Evolutionary conservation across 2,113 vertebrate genomes (phyloP).

Genomic region (Atlantisia rogersi): DNA sequence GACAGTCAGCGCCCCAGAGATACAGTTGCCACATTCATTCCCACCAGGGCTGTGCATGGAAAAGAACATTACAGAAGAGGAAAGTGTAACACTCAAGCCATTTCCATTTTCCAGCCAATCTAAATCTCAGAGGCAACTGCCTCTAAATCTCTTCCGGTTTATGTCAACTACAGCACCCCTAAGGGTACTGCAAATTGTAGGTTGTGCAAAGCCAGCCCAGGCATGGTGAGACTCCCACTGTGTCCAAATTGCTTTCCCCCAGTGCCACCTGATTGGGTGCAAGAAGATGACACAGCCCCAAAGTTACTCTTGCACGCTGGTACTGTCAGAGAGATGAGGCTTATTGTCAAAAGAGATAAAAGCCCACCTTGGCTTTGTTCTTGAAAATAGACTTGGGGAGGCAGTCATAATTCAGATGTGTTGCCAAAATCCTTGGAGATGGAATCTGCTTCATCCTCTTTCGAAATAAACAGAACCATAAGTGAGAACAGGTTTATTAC

Average conservation of each 20-base stretch:
- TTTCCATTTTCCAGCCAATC: neutral
- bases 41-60: rapidly evolving
- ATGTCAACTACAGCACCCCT: neutral
- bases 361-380: conserved; percentile 58
- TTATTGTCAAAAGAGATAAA: neutral
- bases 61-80: neutral
- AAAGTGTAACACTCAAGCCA: neutral
- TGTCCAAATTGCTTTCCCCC: neutral
- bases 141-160: neutral
- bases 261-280: neutral
- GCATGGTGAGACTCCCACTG: neutral
- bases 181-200: neutral
- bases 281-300: neutral
- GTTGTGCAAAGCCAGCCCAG: neutral
- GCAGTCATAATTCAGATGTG: conserved; percentile 64
- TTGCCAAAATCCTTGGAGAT: conserved; percentile 73
- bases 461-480: conserved; percentile 29
- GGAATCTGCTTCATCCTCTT: conserved; percentile 70
- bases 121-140: too few relatives aligned
- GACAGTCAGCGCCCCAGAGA: neutral
- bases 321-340: neutral
- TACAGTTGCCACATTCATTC: neutral
- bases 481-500: neutral
- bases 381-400: conserved; percentile 63
- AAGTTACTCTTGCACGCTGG: neutral